phyloP scores from a whole-genome alignment of 2,888 invertebrate genomes.

The Bugula neritina region DNA sequence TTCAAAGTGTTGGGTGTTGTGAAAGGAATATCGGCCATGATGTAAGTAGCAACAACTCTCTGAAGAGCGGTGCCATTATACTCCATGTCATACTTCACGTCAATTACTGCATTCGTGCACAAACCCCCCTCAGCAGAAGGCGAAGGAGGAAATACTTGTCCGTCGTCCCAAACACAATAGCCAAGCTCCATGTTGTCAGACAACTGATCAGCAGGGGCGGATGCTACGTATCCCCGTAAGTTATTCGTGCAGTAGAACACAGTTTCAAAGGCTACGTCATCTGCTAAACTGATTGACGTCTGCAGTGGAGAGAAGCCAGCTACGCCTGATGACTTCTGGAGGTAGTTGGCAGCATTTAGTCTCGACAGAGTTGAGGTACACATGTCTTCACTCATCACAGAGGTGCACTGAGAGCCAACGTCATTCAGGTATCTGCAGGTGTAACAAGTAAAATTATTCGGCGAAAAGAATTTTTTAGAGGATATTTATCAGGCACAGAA shows the following conservation, averaged over 20 bases:
- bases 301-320: neutral
- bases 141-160: conserved; percentile 33
- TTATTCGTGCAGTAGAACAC: neutral
- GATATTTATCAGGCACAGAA: no score
- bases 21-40: conserved; percentile 37
- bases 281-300: neutral
- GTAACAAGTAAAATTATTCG: no score
- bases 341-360: conserved; percentile 36
- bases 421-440: conserved; percentile 36
- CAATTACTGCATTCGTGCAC: conserved; percentile 42
- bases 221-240: neutral
- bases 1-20: conserved; percentile 22
- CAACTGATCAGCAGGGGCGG: neutral
- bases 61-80: conserved; percentile 40
- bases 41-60: conserved; percentile 38
- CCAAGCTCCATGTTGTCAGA: neutral
- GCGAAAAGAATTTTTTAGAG: no score
- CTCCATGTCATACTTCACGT: conserved; percentile 41
- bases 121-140: conserved; percentile 31
- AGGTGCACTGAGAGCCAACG: conserved; percentile 35
- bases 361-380: conserved; percentile 34
- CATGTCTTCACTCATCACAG: conserved; percentile 32
- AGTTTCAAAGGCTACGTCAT: neutral
- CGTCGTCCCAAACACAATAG: conserved; percentile 37
- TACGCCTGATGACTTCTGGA: neutral